Evolutionary conservation across 2,797 vertebrate genomes (phyloP), one percentile per base, ranked within the genome.

Genomic region (Gadopsis bispinosus): DNA sequence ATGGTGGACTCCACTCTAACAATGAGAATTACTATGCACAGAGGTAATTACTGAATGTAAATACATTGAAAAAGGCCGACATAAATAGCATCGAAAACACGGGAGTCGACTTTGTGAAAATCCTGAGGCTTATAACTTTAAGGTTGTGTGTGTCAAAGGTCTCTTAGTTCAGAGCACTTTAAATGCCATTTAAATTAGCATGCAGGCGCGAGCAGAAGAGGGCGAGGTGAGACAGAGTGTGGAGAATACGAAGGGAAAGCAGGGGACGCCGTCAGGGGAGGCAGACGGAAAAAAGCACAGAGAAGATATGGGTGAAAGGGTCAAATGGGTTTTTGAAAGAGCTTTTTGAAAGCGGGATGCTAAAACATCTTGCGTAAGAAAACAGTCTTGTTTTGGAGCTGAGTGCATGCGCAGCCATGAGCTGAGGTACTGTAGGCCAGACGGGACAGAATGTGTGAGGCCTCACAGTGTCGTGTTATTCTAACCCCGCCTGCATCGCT

Each of bases 241-340:
- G 68, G 45, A 80, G 87, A 63, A 62, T 39, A 64, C 41, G 13
- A 16, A 58, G 13, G n/a, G 50, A 61, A 56, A 75, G 59, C 39
- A 48, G 68, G 54, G 71, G 67, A 73, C 22, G 31, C n/a, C 37
- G 47, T 69, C 29, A 47, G 9, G 35, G 11, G 69, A 31, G 45
- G 16, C 22, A 17, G 64, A 53, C 13, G 54, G 43, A 43, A 26
- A 55, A 51, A 53, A 41, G 59, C 7, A 72, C 50, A 72, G 17
- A 61, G 58, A 45, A 63, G 80, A 84, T 45, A 13, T 72, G 63
- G 87, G 88, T 83, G 73, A 88, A 91, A 80, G 79, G 85, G 89
- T 92, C 84, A 91, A 69, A 73, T 2, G 7, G 50, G 22, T 53
- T 77, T 83, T 90, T 92, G 61, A 96, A 94, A 91, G 88, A 78